Evolutionary conservation across 1,140 invertebrate genomes (phyloP).

Genomic region (Eueides isabella): DNA sequence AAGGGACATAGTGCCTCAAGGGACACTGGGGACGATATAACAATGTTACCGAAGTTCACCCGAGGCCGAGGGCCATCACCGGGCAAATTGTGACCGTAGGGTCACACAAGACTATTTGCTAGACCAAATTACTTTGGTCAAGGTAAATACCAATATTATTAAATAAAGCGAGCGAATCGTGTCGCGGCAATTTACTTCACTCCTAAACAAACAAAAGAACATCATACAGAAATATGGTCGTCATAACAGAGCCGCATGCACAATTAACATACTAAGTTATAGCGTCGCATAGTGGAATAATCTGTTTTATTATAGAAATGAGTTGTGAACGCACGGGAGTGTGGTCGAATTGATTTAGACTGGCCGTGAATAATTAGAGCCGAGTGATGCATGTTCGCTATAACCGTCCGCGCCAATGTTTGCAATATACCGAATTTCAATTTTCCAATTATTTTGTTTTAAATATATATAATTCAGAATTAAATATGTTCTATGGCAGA

Average conservation of each 20-base stretch:
- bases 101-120: conserved; percentile 64
- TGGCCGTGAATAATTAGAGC: conserved; percentile 69
- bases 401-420: conserved; percentile 43
- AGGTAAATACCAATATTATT: conserved; percentile 68
- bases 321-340: conserved; percentile 56
- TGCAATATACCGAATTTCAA: conserved; percentile 33
- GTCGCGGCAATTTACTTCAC: conserved; percentile 43
- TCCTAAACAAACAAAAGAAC: conserved; percentile 42
- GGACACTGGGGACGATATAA: conserved; percentile 66
- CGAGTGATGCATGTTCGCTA: conserved; percentile 55
- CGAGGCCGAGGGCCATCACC: conserved; percentile 58
- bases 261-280: conserved; percentile 65
- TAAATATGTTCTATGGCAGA: too few relatives aligned
- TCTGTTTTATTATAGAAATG: conserved; percentile 69
- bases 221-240: conserved; percentile 46
- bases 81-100: conserved; percentile 71
- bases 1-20: conserved; percentile 63
- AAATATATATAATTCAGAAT: too few relatives aligned
- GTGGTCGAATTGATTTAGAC: conserved; percentile 66
- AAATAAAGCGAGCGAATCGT: conserved; percentile 57
- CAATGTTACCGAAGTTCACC: conserved; percentile 72
- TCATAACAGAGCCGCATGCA: conserved; percentile 59
- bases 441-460: not conserved
- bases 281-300: conserved; percentile 54
- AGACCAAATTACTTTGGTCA: conserved; percentile 59